Base-by-base conservation (phyloP, 2,113 vertebrate species). In the Coracopsis vasa region DNA sequence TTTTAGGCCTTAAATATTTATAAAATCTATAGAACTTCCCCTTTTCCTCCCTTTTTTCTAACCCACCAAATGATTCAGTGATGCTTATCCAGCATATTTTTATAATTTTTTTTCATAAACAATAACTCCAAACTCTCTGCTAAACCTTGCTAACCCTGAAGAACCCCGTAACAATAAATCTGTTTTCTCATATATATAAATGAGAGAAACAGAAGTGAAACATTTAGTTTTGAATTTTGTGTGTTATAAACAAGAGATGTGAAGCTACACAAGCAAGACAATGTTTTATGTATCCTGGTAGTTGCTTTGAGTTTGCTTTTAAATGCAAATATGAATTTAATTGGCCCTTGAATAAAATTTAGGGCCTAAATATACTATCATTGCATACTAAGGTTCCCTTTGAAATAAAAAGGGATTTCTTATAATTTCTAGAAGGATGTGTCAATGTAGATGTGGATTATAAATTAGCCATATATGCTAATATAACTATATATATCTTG, bases 1-100 rank as follows among this genome's bases (percentile, higher is more conserved):
- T 96, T 93, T 92, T 89, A 94, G 80, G 47, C 16, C 80, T 94
- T 90, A 95, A 94, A 83, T 93, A 93, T 95, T 95, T 88, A 67
- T 62, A 93, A 90, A 92, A 94, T 64, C 39, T 18, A 11, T 73
- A 83, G 42, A 64, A 28, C 20, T 25, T 66, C 27, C 33, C 6
- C 33, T n/a, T 50, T 48, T 60, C 25, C 8, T 28, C 29, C 6
- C 16, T 47, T 7, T 61, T 27, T 50, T 82, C 54, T n/a, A 44
- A 35, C 24, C 21, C 80, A 70, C 2, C 7, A 65, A 78, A 71
- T 44, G 12, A 50, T 86, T 90, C 20, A 44, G 27, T 82, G 35
- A 71, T 83, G 24, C 16, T 80, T 92, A 78, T 71, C 54, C 47
- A 41, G 42, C 50, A 13, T 24, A 58, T 75, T 65, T 88, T 69